Percentiles rank a stretch among this genome's conserved stretches.
Conservation (phyloP, 2,888 invertebrate genomes). For the Ellobium chinense region DNA sequence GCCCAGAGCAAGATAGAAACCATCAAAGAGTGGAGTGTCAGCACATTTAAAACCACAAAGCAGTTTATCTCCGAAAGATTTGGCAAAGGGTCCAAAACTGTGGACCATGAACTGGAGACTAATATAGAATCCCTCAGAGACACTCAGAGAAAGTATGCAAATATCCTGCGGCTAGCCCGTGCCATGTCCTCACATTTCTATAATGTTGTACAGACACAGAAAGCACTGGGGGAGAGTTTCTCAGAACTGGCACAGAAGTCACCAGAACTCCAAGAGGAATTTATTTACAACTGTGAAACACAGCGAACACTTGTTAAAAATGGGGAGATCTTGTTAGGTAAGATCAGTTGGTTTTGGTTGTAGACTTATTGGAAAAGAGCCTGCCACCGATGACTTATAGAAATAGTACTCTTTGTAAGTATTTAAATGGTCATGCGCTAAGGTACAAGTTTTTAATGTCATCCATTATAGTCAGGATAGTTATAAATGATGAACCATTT, state of each 20-base stretch:
- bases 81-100: constrained; percentile 84
- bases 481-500: no score
- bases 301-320: constrained; percentile 95
- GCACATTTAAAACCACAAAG: constrained; percentile 98
- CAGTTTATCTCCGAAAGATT: constrained; percentile 97
- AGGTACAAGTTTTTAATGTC: no score
- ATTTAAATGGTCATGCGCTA: no score
- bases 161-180: constrained; percentile 89
- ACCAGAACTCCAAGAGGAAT: constrained; percentile 95
- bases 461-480: no score
- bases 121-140: constrained; percentile 95
- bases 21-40: constrained; percentile 97
- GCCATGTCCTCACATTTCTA: constrained; percentile 93
- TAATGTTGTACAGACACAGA: constrained; percentile 91
- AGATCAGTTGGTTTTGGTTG: no score
- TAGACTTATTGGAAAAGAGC: no score
- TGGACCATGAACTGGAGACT: constrained; percentile 90
- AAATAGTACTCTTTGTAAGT: no score
- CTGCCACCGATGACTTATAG: no score
- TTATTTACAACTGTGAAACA: constrained; percentile 96
- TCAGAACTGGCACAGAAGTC: constrained; percentile 97
- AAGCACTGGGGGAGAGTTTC: constrained; percentile 93
- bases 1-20: constrained; percentile 85
- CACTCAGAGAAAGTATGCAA: constrained; percentile 92
- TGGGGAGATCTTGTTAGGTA: constrained; percentile 90